Evolutionary conservation across 1,140 invertebrate genomes (phyloP), one percentile per base, ranked within the genome.

Genomic region (Brevipalpus yothersi): DNA sequence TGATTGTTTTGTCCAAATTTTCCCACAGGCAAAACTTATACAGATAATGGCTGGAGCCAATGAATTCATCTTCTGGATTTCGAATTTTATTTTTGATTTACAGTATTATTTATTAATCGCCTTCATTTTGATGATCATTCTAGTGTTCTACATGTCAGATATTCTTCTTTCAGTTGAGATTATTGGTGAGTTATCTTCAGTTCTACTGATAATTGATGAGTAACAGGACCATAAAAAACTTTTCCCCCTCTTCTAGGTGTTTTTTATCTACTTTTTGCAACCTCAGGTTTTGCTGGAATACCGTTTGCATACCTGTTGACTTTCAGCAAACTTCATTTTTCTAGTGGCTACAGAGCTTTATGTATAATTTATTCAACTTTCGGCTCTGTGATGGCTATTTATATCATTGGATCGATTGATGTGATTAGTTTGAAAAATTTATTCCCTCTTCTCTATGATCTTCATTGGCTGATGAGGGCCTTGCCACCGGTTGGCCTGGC

Each of bases 21-120:
- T 66, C 15, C 45, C 66, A 41, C 64, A 67, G 56, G 62, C 58
- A 15, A 67, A 67, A 60, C 51, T 66, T 17, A 40, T 67, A n/a
- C 66, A 67, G 41, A 21, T 63, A n/a, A 67, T 67, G 65, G 61
- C 59, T 41, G 66, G 66, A 23, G 9, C 65, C 2, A 17, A 39
- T 15, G 19, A 58, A 21, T 13, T 45, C 12, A 13, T 60, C 2
- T 67, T 59, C 41, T 67, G 65, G 65, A 1, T 60, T n/a, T 12
- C 58, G 8, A 62, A 60, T 56, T 64, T 65, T 53, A 0, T 63
- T 13, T 64, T 64, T 59, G 66, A 66, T 53, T 49, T 61, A 4
- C 12, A 61, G 10, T 19, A 61, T 42, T 41, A 64, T 17, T 31
- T 66, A 19, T 47, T 65, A 12, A 57, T 60, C 21, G 61, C 64